A percentile compares a stretch with the other conserved stretches of the same genome.
Evolutionary conservation across 1,140 invertebrate genomes (phyloP).

Genomic region (Panagrolaimus sp.): DNA sequence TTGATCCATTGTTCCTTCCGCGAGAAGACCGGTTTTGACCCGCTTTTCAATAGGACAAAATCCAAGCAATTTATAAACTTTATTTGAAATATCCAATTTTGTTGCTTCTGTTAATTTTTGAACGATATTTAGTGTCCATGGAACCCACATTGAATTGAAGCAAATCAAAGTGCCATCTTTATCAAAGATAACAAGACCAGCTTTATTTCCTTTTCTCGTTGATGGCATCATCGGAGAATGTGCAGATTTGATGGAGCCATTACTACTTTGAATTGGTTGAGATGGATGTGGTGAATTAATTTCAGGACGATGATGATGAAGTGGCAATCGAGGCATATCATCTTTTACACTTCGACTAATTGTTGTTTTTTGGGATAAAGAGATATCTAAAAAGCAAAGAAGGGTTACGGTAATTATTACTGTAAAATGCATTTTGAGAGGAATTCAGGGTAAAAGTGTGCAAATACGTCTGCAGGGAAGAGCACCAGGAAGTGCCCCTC

Average conservation of each 20-base stretch:
- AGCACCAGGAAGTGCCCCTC: too few relatives aligned
- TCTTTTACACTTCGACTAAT: neutral
- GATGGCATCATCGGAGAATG: neutral
- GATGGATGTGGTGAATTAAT: neutral
- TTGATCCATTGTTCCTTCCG: constrained; percentile 61
- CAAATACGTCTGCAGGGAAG: too few relatives aligned
- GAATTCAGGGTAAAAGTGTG: too few relatives aligned
- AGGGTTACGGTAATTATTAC: too few relatives aligned
- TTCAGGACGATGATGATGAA: neutral
- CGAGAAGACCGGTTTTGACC: constrained; percentile 62
- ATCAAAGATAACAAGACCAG: constrained; percentile 62
- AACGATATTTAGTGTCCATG: constrained; percentile 60
- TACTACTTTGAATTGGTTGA: neutral
- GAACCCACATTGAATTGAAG: constrained; percentile 64
- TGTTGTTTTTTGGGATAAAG: neutral
- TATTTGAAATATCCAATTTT: constrained; percentile 42
- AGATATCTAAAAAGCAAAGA: neutral
- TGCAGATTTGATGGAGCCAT: neutral
- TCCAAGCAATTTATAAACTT: constrained; percentile 61
- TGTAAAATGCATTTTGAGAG: too few relatives aligned
- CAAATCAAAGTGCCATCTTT: constrained; percentile 65
- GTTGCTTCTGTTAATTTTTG: constrained; percentile 51
- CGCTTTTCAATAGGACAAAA: constrained; percentile 58
- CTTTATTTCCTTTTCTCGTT: constrained; percentile 5
- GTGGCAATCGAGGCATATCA: neutral